A percentile compares a stretch with the other conserved stretches of the same genome.
These are phyloP conservation scores for Meloidogyne exigua DNA, from an alignment of 1,140 invertebrate genomes.

Conservation along the genomic window DNA sequence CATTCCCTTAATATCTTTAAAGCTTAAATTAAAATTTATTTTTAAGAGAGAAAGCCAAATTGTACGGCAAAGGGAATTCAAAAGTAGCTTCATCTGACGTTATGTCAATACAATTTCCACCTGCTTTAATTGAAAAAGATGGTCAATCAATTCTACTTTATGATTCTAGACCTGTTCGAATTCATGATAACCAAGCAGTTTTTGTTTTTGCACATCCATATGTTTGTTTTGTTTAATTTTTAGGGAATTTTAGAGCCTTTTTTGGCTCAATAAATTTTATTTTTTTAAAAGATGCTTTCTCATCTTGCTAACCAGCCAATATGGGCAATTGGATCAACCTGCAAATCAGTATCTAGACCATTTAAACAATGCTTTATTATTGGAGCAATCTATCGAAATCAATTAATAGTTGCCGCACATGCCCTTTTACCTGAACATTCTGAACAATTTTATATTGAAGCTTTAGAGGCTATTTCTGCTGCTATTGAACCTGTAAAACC, in stretches of 20 bases:
- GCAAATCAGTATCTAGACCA: neutral
- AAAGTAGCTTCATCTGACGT: neutral
- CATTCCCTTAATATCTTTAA: too few species aligned
- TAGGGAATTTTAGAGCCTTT: neutral
- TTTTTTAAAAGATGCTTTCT: neutral
- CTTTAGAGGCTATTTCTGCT: neutral
- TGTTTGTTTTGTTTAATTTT: neutral
- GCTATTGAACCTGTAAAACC: neutral
- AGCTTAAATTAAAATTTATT: too few species aligned
- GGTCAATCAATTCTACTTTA: slow-evolving; percentile 14
- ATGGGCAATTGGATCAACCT: neutral
- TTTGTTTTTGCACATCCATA: slow-evolving; percentile 13
- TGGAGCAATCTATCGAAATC: neutral
- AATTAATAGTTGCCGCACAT: slow-evolving; percentile 7
- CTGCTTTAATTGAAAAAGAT: neutral
- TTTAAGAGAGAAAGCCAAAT: slow-evolving; percentile 10
- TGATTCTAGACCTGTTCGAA: neutral
- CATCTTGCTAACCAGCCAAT: neutral
- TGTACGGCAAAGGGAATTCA: slow-evolving; percentile 8
- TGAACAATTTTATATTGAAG: slow-evolving; percentile 8
- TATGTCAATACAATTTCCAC: neutral
- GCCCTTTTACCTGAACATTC: neutral
- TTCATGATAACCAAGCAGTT: neutral
- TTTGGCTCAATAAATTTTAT: neutral
- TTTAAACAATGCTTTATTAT: slow-evolving; percentile 4